phyloP scores from a whole-genome alignment of 2,113 vertebrate genomes.

The Cephalopterus ornatus region DNA sequence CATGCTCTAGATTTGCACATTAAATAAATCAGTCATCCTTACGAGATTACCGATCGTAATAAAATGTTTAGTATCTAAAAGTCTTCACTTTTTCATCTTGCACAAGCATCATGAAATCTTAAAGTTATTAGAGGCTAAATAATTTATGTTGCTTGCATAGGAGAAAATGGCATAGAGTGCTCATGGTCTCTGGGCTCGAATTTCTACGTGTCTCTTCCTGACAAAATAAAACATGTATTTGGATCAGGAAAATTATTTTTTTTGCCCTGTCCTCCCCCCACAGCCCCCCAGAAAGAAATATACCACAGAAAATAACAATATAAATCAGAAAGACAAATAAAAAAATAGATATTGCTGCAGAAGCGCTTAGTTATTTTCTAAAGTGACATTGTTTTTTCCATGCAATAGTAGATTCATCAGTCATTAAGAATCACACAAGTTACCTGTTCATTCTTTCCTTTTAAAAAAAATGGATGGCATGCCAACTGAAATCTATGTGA shows the following conservation, averaged over 20 bases:
- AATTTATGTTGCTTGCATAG: slow-evolving; percentile 35
- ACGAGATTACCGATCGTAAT: slow-evolving; percentile 4
- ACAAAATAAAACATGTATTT: neutral
- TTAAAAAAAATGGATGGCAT: neutral
- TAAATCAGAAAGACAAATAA: slow-evolving; percentile 3
- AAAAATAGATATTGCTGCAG: neutral
- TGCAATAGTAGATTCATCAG: neutral
- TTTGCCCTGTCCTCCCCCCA: neutral
- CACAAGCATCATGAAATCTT: slow-evolving; percentile 40
- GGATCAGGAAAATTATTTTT: neutral
- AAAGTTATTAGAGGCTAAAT: slow-evolving; percentile 50
- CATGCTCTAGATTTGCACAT: neutral
- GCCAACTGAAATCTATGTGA: slow-evolving; percentile 5
- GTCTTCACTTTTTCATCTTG: neutral
- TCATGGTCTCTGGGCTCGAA: neutral
- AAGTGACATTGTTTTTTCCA: neutral
- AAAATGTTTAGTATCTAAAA: slow-evolving; percentile 31
- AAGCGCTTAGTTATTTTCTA: neutral
- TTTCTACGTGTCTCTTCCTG: neutral
- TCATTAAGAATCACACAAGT: slow-evolving; percentile 28
- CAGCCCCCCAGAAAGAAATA: neutral
- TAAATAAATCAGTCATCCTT: slow-evolving; percentile 4
- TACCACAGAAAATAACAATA: neutral
- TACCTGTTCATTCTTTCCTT: neutral
- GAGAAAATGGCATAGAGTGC: neutral